These are phyloP conservation scores for Drosophila pruinosa DNA, from an alignment of 1,140 invertebrate species.

Conservation along the genomic window DNA sequence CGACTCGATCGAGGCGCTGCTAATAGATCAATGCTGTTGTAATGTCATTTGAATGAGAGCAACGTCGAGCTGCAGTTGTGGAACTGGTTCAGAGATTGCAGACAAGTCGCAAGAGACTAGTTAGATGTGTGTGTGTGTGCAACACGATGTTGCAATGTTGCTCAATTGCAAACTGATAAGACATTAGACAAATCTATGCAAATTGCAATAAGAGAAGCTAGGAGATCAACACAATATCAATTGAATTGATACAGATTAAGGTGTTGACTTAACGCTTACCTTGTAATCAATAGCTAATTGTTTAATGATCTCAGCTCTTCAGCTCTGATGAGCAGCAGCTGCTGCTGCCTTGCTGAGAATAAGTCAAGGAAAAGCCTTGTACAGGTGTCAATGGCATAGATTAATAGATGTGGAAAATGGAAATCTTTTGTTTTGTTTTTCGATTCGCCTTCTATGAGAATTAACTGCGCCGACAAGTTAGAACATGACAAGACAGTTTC, in stretches of 20 bases:
- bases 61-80: constrained; percentile 9
- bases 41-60: constrained; percentile 26
- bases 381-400: constrained; percentile 9
- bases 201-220: too few relatives aligned
- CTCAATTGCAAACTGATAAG: too few relatives aligned
- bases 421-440: constrained; percentile 1
- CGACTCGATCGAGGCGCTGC: background rate
- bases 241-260: background rate
- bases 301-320: background rate
- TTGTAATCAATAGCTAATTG: constrained; percentile 7
- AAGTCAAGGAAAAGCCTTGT: constrained; percentile 14
- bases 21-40: constrained; percentile 41
- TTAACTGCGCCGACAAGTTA: background rate
- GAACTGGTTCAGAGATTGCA: constrained; percentile 14
- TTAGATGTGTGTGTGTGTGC: too few relatives aligned
- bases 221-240: too few relatives aligned
- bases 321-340: background rate
- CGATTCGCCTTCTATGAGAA: too few relatives aligned
- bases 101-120: background rate
- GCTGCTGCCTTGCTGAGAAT: background rate
- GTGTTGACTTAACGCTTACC: background rate
- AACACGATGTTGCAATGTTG: too few relatives aligned
- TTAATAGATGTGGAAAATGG: background rate
- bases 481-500: background rate
- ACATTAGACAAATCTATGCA: too few relatives aligned